Evolutionary conservation across 2,888 invertebrate genomes (phyloP).

Genomic region (Plagodis dolabraria): DNA sequence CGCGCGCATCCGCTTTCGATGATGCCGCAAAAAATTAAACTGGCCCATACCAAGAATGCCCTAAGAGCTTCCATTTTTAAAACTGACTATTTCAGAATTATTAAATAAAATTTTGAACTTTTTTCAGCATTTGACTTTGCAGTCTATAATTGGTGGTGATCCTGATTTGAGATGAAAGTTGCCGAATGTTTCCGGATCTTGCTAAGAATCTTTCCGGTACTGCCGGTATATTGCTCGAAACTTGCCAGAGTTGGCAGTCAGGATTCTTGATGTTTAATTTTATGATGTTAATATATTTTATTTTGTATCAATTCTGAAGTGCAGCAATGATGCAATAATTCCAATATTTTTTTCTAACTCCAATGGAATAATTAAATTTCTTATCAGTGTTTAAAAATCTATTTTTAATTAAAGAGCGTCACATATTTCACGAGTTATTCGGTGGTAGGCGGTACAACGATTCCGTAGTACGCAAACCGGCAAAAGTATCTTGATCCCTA

Average conservation of each 20-base stretch:
- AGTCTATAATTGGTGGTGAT: too few relatives aligned
- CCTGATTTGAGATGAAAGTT: too few relatives aligned
- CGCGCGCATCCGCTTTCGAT: conserved; percentile 62
- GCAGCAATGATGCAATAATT: conserved; percentile 15
- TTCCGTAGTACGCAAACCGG: conserved; percentile 53
- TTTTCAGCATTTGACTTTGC: conserved; percentile 1
- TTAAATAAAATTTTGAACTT: too few relatives aligned
- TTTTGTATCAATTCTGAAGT: not conserved
- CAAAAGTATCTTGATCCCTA: conserved; percentile 59
- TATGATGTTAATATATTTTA: too few relatives aligned
- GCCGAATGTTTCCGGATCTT: too few relatives aligned
- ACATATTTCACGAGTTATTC: conserved; percentile 82
- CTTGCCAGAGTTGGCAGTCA: too few relatives aligned
- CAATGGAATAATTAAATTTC: conserved; percentile 72
- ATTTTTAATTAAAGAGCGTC: conserved; percentile 84
- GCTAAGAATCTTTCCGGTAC: too few relatives aligned
- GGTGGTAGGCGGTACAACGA: conserved; percentile 77
- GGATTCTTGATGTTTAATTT: too few relatives aligned
- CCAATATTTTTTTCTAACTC: conserved; percentile 55
- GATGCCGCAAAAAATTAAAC: conserved; percentile 64
- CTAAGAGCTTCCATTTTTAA: conserved; percentile 37
- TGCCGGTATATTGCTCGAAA: too few relatives aligned
- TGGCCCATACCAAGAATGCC: conserved; percentile 14
- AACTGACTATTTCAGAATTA: conserved; percentile 32
- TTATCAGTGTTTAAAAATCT: conserved; percentile 77